phyloP scores from a whole-genome alignment of 2,888 invertebrate species.

The Drosophila nigricruria region DNA sequence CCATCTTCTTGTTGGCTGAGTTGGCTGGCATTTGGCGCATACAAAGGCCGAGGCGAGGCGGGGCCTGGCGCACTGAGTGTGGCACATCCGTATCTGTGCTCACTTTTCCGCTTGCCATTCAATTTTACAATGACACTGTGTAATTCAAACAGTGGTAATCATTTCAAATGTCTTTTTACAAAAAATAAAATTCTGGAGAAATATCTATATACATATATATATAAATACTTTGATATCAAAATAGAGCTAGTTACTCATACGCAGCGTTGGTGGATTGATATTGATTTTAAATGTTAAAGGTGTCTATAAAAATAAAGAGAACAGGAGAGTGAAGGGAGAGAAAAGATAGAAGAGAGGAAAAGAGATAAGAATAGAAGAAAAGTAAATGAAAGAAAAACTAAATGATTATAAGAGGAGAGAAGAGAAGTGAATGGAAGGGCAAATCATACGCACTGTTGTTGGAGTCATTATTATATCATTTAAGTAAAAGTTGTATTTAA shows the following conservation, averaged over 20 bases:
- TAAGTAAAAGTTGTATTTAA: too few relatives aligned
- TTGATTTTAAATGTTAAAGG: not conserved
- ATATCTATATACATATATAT: not conserved
- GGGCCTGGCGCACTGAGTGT: constrained; percentile 4
- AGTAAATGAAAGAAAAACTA: too few relatives aligned
- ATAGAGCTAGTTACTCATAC: not conserved
- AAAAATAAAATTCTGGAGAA: not conserved
- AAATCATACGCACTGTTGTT: too few relatives aligned
- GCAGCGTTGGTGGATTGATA: not conserved
- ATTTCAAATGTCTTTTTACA: constrained; percentile 4
- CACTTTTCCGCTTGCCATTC: constrained; percentile 62
- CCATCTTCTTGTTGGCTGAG: constrained; percentile 14
- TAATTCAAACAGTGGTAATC: constrained; percentile 43
- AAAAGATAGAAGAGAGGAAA: too few relatives aligned
- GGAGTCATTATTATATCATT: too few relatives aligned
- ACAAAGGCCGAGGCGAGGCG: not conserved
- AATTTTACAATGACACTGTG: constrained; percentile 42
- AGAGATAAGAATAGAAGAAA: not conserved
- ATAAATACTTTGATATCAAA: not conserved
- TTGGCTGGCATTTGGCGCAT: constrained; percentile 13
- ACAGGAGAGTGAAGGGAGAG: too few relatives aligned
- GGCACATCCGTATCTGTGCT: constrained; percentile 41
- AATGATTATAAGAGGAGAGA: not conserved
- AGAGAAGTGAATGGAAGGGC: not conserved
- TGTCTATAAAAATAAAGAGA: not conserved